phyloP scores from a whole-genome alignment of 2,797 vertebrate genomes.

The Lerista edwardsae region DNA sequence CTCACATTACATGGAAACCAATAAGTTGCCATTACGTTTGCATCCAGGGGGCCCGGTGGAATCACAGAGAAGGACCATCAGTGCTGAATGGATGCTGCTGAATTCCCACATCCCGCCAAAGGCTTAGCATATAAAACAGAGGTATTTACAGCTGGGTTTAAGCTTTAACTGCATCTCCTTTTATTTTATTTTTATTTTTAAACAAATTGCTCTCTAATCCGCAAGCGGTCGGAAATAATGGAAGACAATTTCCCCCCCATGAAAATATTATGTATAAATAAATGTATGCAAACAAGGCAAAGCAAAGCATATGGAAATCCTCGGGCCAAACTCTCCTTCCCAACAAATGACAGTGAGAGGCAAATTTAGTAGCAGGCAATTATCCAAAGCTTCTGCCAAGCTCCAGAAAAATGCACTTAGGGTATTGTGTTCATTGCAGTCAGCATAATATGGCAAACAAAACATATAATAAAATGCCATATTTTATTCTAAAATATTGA shows the following conservation, averaged over 20 bases:
- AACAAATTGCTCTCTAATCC: constrained; percentile 8
- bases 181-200: not conserved
- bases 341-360: constrained; percentile 57
- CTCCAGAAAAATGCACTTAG: constrained; percentile 50
- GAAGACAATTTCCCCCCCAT: constrained; percentile 26
- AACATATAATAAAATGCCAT: constrained; percentile 39
- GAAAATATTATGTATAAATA: constrained; percentile 41
- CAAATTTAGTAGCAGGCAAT: constrained; percentile 54
- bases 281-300: constrained; percentile 53
- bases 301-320: constrained; percentile 58
- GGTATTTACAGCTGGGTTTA: too few species aligned
- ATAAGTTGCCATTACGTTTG: too few species aligned
- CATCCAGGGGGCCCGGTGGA: too few species aligned
- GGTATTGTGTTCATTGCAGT: constrained; percentile 54
- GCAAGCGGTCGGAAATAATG: constrained; percentile 51
- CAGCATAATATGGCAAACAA: constrained; percentile 28
- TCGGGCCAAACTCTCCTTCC: constrained; percentile 25
- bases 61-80: too few species aligned
- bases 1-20: too few species aligned
- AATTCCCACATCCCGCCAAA: too few species aligned
- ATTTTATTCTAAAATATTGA: constrained; percentile 22
- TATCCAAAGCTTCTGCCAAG: constrained; percentile 61
- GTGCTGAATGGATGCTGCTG: too few species aligned
- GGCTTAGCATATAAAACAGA: too few species aligned
- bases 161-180: too few species aligned